phyloP scores from a whole-genome alignment of 2,888 invertebrate genomes.

The Leptinotarsa rubiginosa region DNA sequence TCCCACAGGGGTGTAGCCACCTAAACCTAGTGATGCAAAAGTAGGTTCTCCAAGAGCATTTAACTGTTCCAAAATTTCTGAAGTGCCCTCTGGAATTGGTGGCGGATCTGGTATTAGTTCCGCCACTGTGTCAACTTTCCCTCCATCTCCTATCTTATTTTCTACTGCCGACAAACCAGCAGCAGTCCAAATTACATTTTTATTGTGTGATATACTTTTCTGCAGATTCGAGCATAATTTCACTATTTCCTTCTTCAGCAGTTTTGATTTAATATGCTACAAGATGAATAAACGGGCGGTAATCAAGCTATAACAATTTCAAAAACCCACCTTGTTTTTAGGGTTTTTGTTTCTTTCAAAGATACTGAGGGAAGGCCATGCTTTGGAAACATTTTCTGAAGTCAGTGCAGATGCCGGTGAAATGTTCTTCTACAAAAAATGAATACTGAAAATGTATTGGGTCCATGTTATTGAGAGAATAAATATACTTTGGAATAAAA shows the following conservation, averaged over 20 bases:
- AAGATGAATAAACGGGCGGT: not conserved
- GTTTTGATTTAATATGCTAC: constrained; percentile 29
- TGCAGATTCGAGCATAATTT: constrained; percentile 45
- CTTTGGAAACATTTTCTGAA: not conserved
- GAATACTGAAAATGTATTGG: not conserved
- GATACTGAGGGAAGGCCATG: not conserved
- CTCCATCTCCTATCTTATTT: constrained; percentile 14
- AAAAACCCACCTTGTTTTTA: constrained; percentile 7
- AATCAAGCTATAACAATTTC: not conserved
- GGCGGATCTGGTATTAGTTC: constrained; percentile 57
- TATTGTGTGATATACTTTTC: constrained; percentile 32
- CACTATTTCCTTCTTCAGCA: constrained; percentile 44
- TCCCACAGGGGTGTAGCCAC: constrained; percentile 86
- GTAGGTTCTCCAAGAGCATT: constrained; percentile 77
- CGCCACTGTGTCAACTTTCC: constrained; percentile 23
- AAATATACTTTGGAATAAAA: too few relatives aligned
- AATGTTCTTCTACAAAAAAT: constrained; percentile 6
- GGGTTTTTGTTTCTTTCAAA: not conserved
- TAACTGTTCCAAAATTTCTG: constrained; percentile 57
- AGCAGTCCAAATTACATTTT: constrained; percentile 28
- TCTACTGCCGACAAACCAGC: constrained; percentile 36
- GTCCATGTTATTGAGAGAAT: not conserved
- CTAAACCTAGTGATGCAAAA: constrained; percentile 84
- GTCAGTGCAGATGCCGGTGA: not conserved
- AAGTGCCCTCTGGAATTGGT: constrained; percentile 60